phyloP scores from a whole-genome alignment of 2,113 vertebrate genomes.

The Corythoichthys haematopterus region DNA sequence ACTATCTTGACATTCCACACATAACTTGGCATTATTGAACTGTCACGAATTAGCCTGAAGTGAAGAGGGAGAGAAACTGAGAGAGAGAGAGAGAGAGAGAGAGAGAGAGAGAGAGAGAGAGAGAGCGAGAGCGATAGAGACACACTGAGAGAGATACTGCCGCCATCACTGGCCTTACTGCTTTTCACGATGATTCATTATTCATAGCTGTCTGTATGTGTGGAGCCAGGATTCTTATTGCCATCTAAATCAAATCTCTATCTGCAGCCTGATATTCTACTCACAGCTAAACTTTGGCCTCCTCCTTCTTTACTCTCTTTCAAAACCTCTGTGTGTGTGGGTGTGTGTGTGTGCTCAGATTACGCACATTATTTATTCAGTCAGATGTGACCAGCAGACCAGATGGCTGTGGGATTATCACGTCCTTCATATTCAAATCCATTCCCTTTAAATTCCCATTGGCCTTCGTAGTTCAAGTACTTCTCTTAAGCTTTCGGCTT shows the following conservation, averaged over 20 bases:
- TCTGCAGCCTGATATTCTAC: conserved; percentile 39
- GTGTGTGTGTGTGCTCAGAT: conserved; percentile 61
- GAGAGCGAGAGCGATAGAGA: neutral
- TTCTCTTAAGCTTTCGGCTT: conserved; percentile 40
- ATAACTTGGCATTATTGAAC: conserved; percentile 77
- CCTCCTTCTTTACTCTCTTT: conserved; percentile 40
- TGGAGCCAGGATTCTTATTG: conserved; percentile 67
- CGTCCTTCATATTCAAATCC: conserved; percentile 75
- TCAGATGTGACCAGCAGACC: conserved; percentile 67
- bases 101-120: conserved; percentile 42
- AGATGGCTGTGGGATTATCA: conserved; percentile 77
- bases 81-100: conserved; percentile 52
- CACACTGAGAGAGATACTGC: conserved; percentile 50
- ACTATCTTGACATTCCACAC: conserved; percentile 74
- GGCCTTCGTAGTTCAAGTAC: conserved; percentile 59
- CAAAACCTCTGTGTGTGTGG: conserved; percentile 64
- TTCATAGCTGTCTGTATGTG: conserved; percentile 61
- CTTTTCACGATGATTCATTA: conserved; percentile 58
- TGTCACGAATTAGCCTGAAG: conserved; percentile 72
- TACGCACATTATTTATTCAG: conserved; percentile 70
- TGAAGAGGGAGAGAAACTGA: conserved; percentile 46
- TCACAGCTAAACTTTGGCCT: conserved; percentile 58
- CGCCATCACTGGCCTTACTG: conserved; percentile 47
- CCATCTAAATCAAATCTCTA: conserved; percentile 72
- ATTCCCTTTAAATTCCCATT: conserved; percentile 60